These are phyloP conservation scores for Anthonomus grandis DNA, from an alignment of 1,140 invertebrate genomes.

Conservation along the genomic window DNA sequence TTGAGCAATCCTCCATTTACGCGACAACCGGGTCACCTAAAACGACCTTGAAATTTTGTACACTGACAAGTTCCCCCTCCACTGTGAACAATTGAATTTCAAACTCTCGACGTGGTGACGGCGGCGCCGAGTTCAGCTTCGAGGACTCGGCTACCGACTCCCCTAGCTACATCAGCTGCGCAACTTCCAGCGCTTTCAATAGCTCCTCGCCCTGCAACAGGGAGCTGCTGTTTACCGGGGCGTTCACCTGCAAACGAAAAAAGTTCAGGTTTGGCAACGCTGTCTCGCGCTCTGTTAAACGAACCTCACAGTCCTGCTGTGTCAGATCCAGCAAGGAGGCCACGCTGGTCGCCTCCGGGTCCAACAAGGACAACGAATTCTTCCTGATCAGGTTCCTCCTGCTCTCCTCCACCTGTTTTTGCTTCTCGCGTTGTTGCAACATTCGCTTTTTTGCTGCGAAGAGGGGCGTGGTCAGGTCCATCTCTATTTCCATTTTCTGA, in stretches of 20 bases:
- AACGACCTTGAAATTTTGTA: conserved; percentile 26
- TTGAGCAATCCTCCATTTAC: too few species aligned
- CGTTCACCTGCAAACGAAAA: conserved; percentile 48
- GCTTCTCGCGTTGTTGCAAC: conserved; percentile 18
- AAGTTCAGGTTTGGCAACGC: not conserved
- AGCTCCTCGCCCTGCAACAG: conserved; percentile 55
- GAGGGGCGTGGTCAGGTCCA: not conserved
- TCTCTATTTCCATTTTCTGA: not conserved
- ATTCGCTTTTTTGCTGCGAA: conserved; percentile 9
- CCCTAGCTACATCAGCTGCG: conserved; percentile 38
- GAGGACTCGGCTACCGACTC: conserved; percentile 7
- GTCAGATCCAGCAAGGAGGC: conserved; percentile 53
- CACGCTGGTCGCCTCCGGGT: conserved; percentile 46
- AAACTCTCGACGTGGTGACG: conserved; percentile 34
- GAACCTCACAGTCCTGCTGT: conserved; percentile 53
- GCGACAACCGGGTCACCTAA: too few species aligned
- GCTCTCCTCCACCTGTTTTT: conserved; percentile 6
- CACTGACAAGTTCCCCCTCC: conserved; percentile 26
- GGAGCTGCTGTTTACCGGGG: conserved; percentile 48
- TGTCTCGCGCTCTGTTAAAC: not conserved
- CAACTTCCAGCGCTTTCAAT: conserved; percentile 52
- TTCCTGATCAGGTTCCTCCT: conserved; percentile 34
- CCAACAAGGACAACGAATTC: conserved; percentile 48
- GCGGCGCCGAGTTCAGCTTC: not conserved
- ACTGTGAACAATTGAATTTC: conserved; percentile 32